Conservation (phyloP, 2,113 vertebrate genomes). For the Tursiops truncatus region DNA sequence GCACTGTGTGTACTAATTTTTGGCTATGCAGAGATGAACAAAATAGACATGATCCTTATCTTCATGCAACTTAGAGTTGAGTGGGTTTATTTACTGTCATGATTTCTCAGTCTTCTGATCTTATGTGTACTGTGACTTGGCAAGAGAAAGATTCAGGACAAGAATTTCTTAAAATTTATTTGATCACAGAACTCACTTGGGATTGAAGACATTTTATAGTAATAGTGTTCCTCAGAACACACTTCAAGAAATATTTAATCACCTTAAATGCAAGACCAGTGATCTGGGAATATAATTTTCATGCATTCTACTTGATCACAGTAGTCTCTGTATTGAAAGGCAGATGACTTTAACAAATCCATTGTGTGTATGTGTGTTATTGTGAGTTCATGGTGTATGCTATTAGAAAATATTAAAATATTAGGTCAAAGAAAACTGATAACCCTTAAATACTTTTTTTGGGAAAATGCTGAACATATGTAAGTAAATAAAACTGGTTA, state of each 20-base stretch:
- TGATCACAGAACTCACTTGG: neutral
- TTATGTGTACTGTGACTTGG: neutral
- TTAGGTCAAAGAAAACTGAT: neutral
- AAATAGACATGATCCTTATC: neutral
- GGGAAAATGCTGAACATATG: neutral
- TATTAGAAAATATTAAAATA: neutral
- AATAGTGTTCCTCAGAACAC: neutral
- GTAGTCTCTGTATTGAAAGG: neutral
- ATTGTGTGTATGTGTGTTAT: neutral
- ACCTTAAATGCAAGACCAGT: neutral
- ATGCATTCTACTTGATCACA: neutral
- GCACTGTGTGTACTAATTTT: neutral
- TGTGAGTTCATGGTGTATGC: neutral
- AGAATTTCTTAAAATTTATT: neutral
- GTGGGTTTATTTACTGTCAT: neutral
- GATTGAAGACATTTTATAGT: neutral
- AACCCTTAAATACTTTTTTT: neutral
- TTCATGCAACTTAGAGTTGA: neutral
- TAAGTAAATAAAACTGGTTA: constrained; percentile 10
- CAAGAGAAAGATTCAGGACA: neutral
- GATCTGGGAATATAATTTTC: neutral
- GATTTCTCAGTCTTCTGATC: neutral
- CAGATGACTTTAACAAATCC: neutral
- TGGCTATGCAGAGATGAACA: neutral
- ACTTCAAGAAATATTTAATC: neutral